Conservation (phyloP, 2,888 invertebrate species). For the Mycalesis mineus region DNA sequence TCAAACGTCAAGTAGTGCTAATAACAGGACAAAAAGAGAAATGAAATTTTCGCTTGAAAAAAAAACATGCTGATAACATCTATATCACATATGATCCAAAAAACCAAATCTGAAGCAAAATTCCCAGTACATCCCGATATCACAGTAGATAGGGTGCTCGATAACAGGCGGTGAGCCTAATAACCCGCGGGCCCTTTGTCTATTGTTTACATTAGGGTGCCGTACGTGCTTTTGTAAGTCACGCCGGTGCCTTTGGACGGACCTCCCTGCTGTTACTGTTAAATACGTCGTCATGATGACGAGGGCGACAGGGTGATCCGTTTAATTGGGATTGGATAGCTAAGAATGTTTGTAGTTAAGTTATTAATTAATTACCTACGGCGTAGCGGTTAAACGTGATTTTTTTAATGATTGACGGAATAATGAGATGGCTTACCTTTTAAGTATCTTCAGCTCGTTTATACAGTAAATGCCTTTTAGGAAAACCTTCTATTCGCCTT, state of each 20-base stretch:
- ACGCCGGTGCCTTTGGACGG: conserved; percentile 68
- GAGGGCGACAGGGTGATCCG: conserved; percentile 47
- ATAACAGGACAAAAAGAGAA: no score
- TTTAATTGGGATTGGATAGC: conserved; percentile 15
- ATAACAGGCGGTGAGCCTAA: conserved; percentile 63
- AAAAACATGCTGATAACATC: conserved; percentile 40
- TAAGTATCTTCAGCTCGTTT: no score
- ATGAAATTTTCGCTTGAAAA: no score
- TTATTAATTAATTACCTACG: conserved; percentile 4
- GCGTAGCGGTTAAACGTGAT: no score
- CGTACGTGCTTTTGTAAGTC: conserved; percentile 71
- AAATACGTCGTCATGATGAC: conserved; percentile 60
- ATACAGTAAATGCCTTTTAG: no score
- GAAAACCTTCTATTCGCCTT: no score
- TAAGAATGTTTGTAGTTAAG: conserved; percentile 1
- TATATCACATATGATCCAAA: conserved; percentile 54
- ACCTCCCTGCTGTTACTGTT: conserved; percentile 71
- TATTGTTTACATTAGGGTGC: conserved; percentile 76
- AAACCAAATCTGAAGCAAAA: conserved; percentile 34
- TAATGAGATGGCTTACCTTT: no score
- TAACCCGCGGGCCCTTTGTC: conserved; percentile 68
- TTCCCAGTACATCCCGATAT: conserved; percentile 38
- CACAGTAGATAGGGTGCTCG: conserved; percentile 33
- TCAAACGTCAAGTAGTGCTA: no score
- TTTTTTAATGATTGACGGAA: no score